Percentiles rank a stretch among this genome's conserved stretches.
Conservation (phyloP, 2,797 vertebrate species). For the Anas georgica region DNA sequence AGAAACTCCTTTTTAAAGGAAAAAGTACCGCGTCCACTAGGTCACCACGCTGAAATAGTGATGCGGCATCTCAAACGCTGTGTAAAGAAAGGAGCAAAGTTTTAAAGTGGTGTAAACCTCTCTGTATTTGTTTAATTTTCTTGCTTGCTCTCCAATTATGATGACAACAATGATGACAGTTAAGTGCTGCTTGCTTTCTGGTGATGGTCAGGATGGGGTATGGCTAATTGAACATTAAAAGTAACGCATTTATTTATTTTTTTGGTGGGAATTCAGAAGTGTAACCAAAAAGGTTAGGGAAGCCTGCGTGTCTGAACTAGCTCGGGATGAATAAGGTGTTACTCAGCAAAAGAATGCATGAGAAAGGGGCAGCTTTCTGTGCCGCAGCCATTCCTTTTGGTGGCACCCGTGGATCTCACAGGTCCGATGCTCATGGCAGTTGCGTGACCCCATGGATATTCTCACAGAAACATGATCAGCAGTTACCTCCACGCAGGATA, state of each 20-base stretch:
- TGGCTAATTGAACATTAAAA: not conserved
- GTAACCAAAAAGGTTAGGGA: not conserved
- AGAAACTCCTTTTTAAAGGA: constrained; percentile 23
- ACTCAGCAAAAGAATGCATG: constrained; percentile 49
- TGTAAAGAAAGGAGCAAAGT: not conserved
- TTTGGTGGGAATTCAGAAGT: not conserved
- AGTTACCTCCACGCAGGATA: not conserved
- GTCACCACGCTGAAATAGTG: not conserved
- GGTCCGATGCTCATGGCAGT: not conserved
- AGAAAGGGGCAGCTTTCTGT: not conserved
- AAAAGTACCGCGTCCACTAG: not conserved
- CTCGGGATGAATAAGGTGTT: constrained; percentile 40
- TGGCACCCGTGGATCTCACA: not conserved
- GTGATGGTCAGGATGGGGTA: not conserved
- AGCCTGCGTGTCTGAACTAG: constrained; percentile 47
- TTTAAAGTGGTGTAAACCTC: not conserved
- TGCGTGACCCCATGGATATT: not conserved
- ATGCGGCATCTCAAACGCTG: not conserved
- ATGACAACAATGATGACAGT: not conserved
- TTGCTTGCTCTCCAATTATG: not conserved
- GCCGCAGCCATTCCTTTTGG: not conserved
- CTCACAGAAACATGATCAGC: not conserved
- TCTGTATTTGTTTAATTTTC: not conserved
- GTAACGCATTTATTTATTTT: not conserved
- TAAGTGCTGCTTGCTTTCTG: not conserved